A percentile compares a stretch with the other conserved stretches of the same genome.
phyloP scores from a whole-genome alignment of 2,113 vertebrate genomes.

The Tricholaema leucomelas region DNA sequence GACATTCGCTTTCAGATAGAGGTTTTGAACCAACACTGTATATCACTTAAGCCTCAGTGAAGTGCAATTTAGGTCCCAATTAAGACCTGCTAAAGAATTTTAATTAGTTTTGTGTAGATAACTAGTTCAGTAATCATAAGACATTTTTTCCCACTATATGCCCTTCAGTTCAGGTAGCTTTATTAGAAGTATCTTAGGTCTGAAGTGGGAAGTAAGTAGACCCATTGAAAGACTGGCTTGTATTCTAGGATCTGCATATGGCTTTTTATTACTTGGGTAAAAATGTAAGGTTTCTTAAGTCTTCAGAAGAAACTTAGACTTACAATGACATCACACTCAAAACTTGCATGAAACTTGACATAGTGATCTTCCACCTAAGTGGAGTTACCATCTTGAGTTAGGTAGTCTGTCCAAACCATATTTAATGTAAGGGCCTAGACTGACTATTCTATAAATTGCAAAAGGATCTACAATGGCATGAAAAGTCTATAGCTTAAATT shows the following conservation, averaged over 20 bases:
- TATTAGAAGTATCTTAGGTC: background rate
- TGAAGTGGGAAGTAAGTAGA: background rate
- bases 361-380: background rate
- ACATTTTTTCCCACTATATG: background rate
- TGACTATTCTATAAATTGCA: background rate
- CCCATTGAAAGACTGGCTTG: background rate
- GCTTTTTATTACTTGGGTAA: background rate
- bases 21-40: background rate
- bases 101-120: background rate
- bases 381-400: background rate
- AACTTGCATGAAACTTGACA: background rate
- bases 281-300: background rate
- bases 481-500: background rate
- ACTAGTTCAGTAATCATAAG: constrained; percentile 8
- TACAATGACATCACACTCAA: background rate
- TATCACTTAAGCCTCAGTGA: background rate
- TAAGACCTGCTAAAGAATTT: constrained; percentile 17
- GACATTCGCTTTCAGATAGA: background rate
- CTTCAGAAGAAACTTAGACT: background rate
- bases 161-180: background rate
- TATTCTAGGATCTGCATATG: background rate
- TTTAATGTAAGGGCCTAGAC: background rate
- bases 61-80: constrained; percentile 14
- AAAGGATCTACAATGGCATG: background rate
- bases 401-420: background rate